Evolutionary conservation across 2,888 invertebrate species (phyloP).

Genomic region (Mimas tiliae): DNA sequence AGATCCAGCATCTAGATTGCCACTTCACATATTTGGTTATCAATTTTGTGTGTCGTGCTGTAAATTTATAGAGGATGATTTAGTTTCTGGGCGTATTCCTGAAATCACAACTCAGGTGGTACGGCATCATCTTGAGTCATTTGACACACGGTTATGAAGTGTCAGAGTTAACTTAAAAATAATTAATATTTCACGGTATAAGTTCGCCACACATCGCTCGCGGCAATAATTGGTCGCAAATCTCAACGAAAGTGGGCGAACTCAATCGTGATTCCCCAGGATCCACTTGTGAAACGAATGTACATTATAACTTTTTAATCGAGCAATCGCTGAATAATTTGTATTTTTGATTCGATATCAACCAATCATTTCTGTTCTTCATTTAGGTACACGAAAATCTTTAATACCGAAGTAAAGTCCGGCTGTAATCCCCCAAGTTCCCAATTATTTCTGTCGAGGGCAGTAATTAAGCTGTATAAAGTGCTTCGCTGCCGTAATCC

Average conservation of each 20-base stretch:
- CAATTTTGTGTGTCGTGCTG: too few relatives aligned
- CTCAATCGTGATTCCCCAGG: background rate
- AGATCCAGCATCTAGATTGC: too few relatives aligned
- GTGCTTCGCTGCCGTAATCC: slow-evolving; percentile 76
- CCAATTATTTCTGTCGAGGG: slow-evolving; percentile 81
- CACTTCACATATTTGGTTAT: too few relatives aligned
- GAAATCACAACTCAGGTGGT: too few relatives aligned
- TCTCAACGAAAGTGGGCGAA: background rate
- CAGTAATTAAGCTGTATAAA: slow-evolving; percentile 82
- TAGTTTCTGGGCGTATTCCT: too few relatives aligned
- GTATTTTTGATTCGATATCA: slow-evolving; percentile 19
- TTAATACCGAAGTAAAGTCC: slow-evolving; percentile 68
- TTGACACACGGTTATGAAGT: too few relatives aligned
- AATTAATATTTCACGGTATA: too few relatives aligned
- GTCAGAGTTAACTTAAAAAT: too few relatives aligned
- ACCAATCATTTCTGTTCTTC: slow-evolving; percentile 28
- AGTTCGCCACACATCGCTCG: background rate
- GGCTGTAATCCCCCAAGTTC: slow-evolving; percentile 74
- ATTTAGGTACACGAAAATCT: slow-evolving; percentile 44
- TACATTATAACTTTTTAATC: slow-evolving; percentile 21
- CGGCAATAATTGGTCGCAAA: background rate
- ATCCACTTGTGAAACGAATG: background rate
- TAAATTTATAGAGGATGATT: too few relatives aligned
- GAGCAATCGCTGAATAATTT: slow-evolving; percentile 4
- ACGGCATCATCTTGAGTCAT: too few relatives aligned